Evolutionary conservation across 2,888 invertebrate genomes (phyloP), one percentile per base, ranked within the genome.

Genomic region (Hecatera dysodea): DNA sequence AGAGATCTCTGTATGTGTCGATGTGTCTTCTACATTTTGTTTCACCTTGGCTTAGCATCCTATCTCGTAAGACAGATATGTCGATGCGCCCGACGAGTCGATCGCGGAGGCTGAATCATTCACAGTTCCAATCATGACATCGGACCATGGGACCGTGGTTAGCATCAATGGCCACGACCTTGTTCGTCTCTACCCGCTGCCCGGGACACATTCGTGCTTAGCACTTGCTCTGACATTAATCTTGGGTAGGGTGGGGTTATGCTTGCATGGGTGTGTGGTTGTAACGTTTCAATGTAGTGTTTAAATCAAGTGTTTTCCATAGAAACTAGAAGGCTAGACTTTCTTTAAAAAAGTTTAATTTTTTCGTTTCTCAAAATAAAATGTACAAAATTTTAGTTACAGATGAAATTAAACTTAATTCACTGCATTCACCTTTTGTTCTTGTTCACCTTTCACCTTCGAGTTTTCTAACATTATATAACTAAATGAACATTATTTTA

Each of bases 51-150:
- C 94, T 95, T 95, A 86, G 93, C 94, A 94, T 94, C 94, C 90
- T 89, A 94, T 95, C 95, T 94, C 93, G 84, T 95, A 93, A 94
- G 91, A 91, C 95, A 94, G 95, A 95, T 95, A 94, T 90, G 88
- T 75, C 68, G 93, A 92, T 94, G 94, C 93, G 89, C 83, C 80
- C 72, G 81, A 78, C 72, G 73, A 84, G 86, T 74, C 74, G 61
- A 71, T 64, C 86, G 90, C 89, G 90, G 89, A 88, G 90, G 90
- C 89, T 89, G 80, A 63, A 74, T 88, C 90, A 91, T 90, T 80
- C 90, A 91, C 89, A 89, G 83, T 86, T 86, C 85, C 86, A 80
- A 86, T 87, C 90, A 90, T 90, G 48, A 90, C 90, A 90, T 89
- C 90, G 92, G 91, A 90, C 89, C 90, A 86, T 90, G 89, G 89